Base-by-base conservation (phyloP, 2,797 vertebrate genomes). In the Buceros bicornis region DNA sequence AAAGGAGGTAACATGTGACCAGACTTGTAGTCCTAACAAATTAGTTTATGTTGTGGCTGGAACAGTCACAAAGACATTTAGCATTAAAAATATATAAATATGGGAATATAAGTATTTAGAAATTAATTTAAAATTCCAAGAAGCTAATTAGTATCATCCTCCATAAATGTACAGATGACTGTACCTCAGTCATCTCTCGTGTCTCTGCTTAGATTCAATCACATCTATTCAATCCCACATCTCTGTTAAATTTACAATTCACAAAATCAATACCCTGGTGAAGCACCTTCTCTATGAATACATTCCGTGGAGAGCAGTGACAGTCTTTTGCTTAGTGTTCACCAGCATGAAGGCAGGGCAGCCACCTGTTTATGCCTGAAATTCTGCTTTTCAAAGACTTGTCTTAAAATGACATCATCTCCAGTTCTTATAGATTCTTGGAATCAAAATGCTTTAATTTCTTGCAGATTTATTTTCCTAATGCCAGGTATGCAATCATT, bases 401-500 rank as follows among this genome's bases (percentile, higher is more conserved):
- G 31, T 60, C 82, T 70, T 73, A 71, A 89, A 80, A 87, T 90
- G 65, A 51, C 19, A 67, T 48, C 21, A 74, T 90, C 37, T 87
- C 33, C 43, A 80, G 29, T 71, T 93, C 51, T 85, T 87, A 65
- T 42, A 91, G 56, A 70, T 54, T 51, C 53, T 90, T 87, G 45
- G 24, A 91, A 94, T 60, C 8, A 89, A 94, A 93, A 81, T 57
- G 57, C 15, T 78, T 43, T 61, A 47, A 69, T 81, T 91, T 89
- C 25, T 62, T 83, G 43, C 33, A 89, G 40, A 65, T 89, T 94
- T 94, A 74, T 91, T 90, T 96, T 90, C 28, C 8, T 79, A 51
- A 61, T 43, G 51, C 45, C n/a, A 92, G 84, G 61, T 94, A 73
- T 1, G 11, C 48, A 92, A 87, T 92, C 85, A 86, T 50, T 82